Percentiles rank a stretch among this genome's conserved stretches.
Evolutionary conservation across 1,140 invertebrate species (phyloP).

Genomic region (Trissolcus basalis): DNA sequence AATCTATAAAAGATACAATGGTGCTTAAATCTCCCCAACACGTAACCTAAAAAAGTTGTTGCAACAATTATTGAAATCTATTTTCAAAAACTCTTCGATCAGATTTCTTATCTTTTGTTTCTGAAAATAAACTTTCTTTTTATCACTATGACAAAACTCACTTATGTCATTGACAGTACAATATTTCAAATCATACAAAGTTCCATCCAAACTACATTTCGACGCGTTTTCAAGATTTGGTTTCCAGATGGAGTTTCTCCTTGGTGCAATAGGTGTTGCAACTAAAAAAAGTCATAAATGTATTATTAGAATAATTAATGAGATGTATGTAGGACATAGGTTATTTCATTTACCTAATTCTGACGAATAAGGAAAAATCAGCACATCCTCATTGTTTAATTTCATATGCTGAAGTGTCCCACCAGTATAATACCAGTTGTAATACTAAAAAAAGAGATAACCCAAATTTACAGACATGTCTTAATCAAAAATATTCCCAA

Average conservation of each 20-base stretch:
- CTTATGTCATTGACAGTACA: slow-evolving; percentile 49
- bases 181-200: slow-evolving; percentile 63
- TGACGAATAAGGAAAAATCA: slow-evolving; percentile 68
- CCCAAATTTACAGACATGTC: too few relatives aligned
- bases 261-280: slow-evolving; percentile 51
- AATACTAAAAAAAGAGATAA: slow-evolving; percentile 64
- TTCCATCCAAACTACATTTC: slow-evolving; percentile 60
- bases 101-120: background rate
- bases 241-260: slow-evolving; percentile 62
- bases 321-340: too few relatives aligned
- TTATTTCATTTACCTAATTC: slow-evolving; percentile 61
- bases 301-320: too few relatives aligned
- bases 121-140: background rate
- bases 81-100: background rate
- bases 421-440: slow-evolving; percentile 74
- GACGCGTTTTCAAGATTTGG: slow-evolving; percentile 61
- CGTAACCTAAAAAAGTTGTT: slow-evolving; percentile 21
- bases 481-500: slow-evolving; percentile 13
- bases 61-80: too few relatives aligned
- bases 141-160: slow-evolving; percentile 33
- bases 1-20: slow-evolving; percentile 61
- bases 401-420: slow-evolving; percentile 63
- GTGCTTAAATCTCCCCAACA: slow-evolving; percentile 36
- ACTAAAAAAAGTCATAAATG: too few relatives aligned
- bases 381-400: slow-evolving; percentile 58